Conservation (phyloP, 2,888 invertebrate genomes). For the Lobophora halterata region DNA sequence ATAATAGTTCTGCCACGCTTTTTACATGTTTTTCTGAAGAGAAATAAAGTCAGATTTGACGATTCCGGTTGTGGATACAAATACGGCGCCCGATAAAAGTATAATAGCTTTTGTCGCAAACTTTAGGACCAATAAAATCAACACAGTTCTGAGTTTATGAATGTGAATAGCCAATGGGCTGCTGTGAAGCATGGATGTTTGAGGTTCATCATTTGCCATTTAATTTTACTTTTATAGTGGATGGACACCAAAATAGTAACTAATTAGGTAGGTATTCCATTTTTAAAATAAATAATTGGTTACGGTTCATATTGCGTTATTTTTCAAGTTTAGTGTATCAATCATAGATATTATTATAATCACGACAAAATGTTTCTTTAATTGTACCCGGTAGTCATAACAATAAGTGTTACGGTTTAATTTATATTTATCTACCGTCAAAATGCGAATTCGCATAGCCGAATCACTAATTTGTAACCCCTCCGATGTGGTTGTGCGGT, state of each 20-base stretch:
- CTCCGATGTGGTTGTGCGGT: conserved; percentile 43
- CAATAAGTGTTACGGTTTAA: conserved; percentile 59
- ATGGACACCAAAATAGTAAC: too few species aligned
- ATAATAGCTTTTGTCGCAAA: conserved; percentile 46
- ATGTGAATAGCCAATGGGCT: conserved; percentile 45
- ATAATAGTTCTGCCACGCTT: conserved; percentile 75
- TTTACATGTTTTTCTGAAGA: conserved; percentile 64
- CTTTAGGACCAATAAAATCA: conserved; percentile 48
- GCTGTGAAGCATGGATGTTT: conserved; percentile 47
- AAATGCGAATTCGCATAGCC: conserved; percentile 55
- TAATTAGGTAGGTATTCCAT: too few species aligned
- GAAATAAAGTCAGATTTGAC: conserved; percentile 41
- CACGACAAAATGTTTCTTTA: conserved; percentile 21
- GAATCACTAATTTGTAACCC: conserved; percentile 72
- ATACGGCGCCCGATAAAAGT: conserved; percentile 41
- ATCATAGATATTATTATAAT: conserved; percentile 5
- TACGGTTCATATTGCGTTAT: too few species aligned
- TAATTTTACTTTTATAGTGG: too few species aligned
- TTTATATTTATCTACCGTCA: conserved; percentile 70
- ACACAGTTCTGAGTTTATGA: conserved; percentile 54
- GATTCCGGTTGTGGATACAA: conserved; percentile 38
- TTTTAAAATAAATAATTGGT: too few species aligned
- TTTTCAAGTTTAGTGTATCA: neutral
- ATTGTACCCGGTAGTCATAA: conserved; percentile 33
- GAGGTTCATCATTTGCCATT: neutral